Evolutionary conservation across 2,888 invertebrate species (phyloP), one percentile per base, ranked within the genome.

Genomic region (Amphipoea oculea): DNA sequence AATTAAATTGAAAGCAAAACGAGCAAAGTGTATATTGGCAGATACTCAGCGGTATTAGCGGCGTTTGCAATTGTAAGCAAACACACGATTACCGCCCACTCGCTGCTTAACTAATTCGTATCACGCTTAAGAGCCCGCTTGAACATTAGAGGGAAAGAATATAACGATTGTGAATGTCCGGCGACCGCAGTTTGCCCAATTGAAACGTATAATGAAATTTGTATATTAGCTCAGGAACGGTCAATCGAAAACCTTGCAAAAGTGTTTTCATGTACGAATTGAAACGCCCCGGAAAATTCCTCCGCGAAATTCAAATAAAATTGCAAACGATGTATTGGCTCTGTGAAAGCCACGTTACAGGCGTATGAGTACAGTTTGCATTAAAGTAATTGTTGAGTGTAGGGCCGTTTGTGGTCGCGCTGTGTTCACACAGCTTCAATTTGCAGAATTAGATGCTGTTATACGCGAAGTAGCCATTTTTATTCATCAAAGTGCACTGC

Each of bases 1-100:
- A 93, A 93, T 93, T 92, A 93, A 93, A 92, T 87, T 88, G 89
- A 91, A 91, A 92, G 92, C 91, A 92, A 94, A 94, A 91, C 90
- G 91, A 91, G 91, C 88, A 90, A 92, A 91, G 90, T 91, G 90
- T 90, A 90, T 93, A 95, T 95, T 95, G 95, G 94, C 93, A 93
- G 93, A 92, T 91, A 93, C 92, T 94, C 92, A 89, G 90, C 89
- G 89, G 92, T 93, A 93, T 94, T 92, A 93, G 92, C 86, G 90
- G 90, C 92, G 92, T 94, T 95, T 94, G 95, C 94, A 94, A 95
- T 95, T 96, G 94, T 95, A 95, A 95, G 92, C 92, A 93, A 93
- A 93, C 92, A 93, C 92, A 92, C 91, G 91, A 95, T 96, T 95
- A 95, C 92, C 88, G 90, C 86, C 88, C 90, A 92, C 92, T 95